phyloP scores from a whole-genome alignment of 1,140 invertebrate species.

The Bombus pascuorum region DNA sequence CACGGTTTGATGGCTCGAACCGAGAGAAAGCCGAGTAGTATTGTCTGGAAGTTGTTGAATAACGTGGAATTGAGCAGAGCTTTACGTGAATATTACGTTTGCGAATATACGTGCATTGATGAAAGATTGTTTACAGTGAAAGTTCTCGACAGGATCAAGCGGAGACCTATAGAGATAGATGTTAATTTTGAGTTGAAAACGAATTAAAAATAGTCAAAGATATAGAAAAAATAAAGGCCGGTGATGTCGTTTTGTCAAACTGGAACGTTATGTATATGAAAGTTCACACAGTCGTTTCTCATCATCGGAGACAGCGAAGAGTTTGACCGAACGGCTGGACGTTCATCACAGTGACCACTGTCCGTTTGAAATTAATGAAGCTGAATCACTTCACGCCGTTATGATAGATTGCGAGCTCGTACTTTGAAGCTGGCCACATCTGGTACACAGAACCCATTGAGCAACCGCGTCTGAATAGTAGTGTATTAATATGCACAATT shows the following conservation, averaged over 20 bases:
- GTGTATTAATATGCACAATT: constrained; percentile 33
- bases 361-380: constrained; percentile 33
- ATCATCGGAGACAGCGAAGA: background rate
- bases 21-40: background rate
- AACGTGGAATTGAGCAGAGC: background rate
- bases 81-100: background rate
- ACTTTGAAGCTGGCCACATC: constrained; percentile 22
- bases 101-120: too few relatives aligned
- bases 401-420: constrained; percentile 27
- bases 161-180: background rate
- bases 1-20: background rate
- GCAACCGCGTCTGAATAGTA: constrained; percentile 39
- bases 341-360: constrained; percentile 10
- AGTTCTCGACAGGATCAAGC: background rate
- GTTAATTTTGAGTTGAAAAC: background rate
- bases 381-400: background rate
- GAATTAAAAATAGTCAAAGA: background rate
- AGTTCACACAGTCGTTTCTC: background rate
- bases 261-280: background rate
- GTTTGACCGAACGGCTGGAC: background rate
- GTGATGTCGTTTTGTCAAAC: background rate
- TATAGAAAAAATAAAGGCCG: too few relatives aligned
- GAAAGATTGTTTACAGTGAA: background rate
- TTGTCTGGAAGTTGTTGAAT: background rate
- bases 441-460: constrained; percentile 35